Evolutionary conservation across 2,113 vertebrate genomes (phyloP).

Genomic region (Nothoprocta perdicaria): DNA sequence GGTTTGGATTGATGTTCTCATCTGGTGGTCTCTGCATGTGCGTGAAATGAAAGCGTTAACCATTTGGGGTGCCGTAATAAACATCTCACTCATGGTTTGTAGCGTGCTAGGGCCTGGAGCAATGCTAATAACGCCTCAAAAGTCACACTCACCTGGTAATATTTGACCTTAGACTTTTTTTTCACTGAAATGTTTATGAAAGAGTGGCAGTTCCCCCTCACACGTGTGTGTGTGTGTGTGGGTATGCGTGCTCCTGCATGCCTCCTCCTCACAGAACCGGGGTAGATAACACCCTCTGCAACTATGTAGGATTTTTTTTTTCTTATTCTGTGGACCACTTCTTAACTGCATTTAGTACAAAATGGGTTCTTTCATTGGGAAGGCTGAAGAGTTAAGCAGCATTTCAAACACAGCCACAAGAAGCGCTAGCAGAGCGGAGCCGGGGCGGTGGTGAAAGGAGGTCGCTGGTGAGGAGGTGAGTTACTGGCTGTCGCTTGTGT

Average conservation of each 20-base stretch:
- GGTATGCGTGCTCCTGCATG: background rate
- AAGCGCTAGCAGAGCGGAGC: background rate
- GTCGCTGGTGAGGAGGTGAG: background rate
- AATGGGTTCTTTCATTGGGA: background rate
- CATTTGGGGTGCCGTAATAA: background rate
- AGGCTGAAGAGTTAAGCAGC: background rate
- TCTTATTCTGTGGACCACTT: background rate
- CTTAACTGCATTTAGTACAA: background rate
- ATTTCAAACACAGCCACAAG: background rate
- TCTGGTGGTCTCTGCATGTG: background rate
- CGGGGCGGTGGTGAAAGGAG: background rate
- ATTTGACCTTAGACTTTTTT: background rate
- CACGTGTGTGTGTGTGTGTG: fast-evolving
- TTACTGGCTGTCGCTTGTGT: background rate
- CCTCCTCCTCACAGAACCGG: background rate
- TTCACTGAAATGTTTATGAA: background rate
- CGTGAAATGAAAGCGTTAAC: background rate
- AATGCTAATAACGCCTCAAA: background rate
- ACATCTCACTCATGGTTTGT: background rate
- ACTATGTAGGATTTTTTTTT: background rate
- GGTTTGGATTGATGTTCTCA: background rate
- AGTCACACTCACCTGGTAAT: background rate
- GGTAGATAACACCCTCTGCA: background rate
- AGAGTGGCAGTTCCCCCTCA: background rate
- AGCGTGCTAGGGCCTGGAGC: background rate